Percentiles rank a stretch among this genome's conserved stretches.
These are phyloP conservation scores for Aptenodytes forsteri DNA, from an alignment of 2,113 vertebrate species.

Conservation along the genomic window DNA sequence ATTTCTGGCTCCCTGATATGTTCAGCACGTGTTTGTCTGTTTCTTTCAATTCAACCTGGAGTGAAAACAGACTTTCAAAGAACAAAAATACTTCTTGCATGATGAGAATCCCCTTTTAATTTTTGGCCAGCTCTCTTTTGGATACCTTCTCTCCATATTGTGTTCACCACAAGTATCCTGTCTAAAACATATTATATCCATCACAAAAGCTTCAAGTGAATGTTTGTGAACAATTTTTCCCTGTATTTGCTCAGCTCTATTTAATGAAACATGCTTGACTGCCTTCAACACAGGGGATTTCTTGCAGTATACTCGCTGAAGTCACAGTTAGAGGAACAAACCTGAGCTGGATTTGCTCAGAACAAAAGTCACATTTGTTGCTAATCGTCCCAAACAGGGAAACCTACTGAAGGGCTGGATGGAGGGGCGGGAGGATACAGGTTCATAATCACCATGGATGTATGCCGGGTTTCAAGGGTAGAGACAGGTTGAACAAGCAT, in stretches of 20 bases:
- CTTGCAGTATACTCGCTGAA: not conserved
- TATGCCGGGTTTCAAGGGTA: conserved; percentile 7
- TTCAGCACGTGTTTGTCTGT: not conserved
- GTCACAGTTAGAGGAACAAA: not conserved
- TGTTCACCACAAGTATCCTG: not conserved
- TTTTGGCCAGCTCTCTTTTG: conserved; percentile 15
- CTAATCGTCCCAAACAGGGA: not conserved
- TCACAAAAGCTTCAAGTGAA: not conserved
- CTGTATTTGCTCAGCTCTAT: conserved; percentile 61
- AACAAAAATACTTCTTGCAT: not conserved
- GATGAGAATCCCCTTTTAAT: not conserved
- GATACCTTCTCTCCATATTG: not conserved
- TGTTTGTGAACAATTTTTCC: not conserved
- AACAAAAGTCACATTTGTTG: not conserved
- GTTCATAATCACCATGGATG: conserved; percentile 17
- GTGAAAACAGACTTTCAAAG: not conserved
- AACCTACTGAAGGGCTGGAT: not conserved
- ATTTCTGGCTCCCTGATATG: not conserved
- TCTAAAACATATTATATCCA: not conserved
- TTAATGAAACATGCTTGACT: conserved; percentile 30
- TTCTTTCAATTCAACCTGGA: not conserved
- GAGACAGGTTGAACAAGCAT: conserved; percentile 22
- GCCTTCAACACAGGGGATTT: not conserved
- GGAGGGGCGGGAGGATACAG: not conserved
- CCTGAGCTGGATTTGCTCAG: conserved; percentile 2